phyloP scores from a whole-genome alignment of 2,888 invertebrate species.

The Catocala nupta region DNA sequence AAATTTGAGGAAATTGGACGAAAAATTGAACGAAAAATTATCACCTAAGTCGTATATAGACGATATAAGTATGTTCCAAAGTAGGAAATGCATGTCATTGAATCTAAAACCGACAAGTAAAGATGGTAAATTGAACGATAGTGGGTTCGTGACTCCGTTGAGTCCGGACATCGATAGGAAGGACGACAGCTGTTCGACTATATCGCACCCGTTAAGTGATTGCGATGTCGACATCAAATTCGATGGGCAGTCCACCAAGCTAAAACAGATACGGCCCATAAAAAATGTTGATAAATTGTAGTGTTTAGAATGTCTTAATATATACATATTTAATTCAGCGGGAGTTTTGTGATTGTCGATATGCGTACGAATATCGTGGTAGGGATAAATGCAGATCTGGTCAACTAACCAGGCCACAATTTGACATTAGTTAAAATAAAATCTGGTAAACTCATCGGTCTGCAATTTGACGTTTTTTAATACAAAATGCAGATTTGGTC shows the following conservation, averaged over 20 bases:
- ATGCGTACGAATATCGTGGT: no score
- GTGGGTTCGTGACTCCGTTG: conserved; percentile 89
- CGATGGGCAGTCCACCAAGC: conserved; percentile 92
- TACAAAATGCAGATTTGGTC: no score
- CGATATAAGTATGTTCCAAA: conserved; percentile 71
- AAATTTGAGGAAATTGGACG: conserved; percentile 73
- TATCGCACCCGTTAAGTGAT: conserved; percentile 92
- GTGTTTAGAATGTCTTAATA: neutral
- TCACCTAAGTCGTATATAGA: conserved; percentile 68
- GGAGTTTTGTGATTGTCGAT: no score
- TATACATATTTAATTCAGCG: no score
- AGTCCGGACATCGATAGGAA: conserved; percentile 83
- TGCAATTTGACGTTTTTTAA: no score
- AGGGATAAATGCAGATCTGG: no score
- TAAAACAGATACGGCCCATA: conserved; percentile 90
- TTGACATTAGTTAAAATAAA: no score
- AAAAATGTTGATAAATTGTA: conserved; percentile 39
- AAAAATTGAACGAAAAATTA: conserved; percentile 71
- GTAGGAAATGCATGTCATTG: conserved; percentile 74
- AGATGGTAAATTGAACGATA: conserved; percentile 75
- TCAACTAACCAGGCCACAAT: no score
- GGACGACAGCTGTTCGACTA: conserved; percentile 74
- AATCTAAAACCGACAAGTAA: conserved; percentile 69
- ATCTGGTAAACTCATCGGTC: no score
- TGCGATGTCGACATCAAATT: conserved; percentile 93